These are phyloP conservation scores for Sinocyclocheilus maitianheensis DNA, from an alignment of 2,113 vertebrate genomes.

Conservation along the genomic window DNA sequence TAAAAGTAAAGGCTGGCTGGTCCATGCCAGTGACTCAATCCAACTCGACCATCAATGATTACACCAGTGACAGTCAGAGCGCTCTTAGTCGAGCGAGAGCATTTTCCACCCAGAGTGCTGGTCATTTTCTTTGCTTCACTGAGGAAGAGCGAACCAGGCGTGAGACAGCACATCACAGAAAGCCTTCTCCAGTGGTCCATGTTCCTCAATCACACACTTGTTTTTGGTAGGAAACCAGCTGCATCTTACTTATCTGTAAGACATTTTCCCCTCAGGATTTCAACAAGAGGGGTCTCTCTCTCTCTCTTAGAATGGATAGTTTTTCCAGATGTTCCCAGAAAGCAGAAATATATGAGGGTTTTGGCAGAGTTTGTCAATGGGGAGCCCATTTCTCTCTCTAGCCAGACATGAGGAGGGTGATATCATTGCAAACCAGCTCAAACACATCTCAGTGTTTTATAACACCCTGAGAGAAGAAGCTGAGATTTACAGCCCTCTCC, in stretches of 20 bases:
- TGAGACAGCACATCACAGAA: conserved; percentile 18
- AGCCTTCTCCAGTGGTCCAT: conserved; percentile 24
- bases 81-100: neutral
- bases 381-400: conserved; percentile 39
- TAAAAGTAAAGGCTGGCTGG: neutral
- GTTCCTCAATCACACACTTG: conserved; percentile 45
- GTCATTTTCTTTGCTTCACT: conserved; percentile 6
- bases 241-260: conserved; percentile 53
- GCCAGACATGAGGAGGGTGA: conserved; percentile 36
- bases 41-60: neutral
- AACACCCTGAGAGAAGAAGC: conserved; percentile 1
- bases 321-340: conserved; percentile 63
- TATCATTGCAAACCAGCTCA: conserved; percentile 45
- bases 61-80: conserved; percentile 9
- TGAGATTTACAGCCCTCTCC: conserved; percentile 7
- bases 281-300: conserved; percentile 53
- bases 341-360: conserved; percentile 52
- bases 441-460: conserved; percentile 22
- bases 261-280: conserved; percentile 53
- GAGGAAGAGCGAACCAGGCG: neutral
- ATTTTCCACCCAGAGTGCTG: neutral
- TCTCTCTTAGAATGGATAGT: conserved; percentile 45
- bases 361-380: conserved; percentile 42
- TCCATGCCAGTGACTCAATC: neutral
- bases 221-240: conserved; percentile 53